These are phyloP conservation scores for Spodoptera litura DNA, from an alignment of 1,140 invertebrate genomes.

Conservation along the genomic window DNA sequence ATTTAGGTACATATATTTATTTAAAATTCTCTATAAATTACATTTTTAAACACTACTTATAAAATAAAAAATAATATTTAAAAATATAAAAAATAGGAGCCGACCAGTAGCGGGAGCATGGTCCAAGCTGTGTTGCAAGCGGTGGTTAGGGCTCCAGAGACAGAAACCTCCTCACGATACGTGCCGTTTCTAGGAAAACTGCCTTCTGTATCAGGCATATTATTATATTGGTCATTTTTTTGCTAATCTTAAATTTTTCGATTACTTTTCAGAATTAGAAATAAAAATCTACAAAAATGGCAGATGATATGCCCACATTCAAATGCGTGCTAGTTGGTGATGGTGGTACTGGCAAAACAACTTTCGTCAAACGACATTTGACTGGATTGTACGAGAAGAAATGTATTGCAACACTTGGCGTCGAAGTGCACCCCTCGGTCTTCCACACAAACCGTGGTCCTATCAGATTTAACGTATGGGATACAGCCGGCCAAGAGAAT, in stretches of 20 bases:
- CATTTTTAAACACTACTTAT: too few species aligned
- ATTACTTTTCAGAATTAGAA: slow-evolving; percentile 63
- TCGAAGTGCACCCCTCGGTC: slow-evolving; percentile 99
- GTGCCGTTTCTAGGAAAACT: too few species aligned
- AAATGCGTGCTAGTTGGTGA: slow-evolving; percentile 99
- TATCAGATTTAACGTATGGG: slow-evolving; percentile 99
- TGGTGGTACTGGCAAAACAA: slow-evolving; percentile 99
- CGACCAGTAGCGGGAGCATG: too few species aligned
- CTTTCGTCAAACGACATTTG: slow-evolving; percentile 99
- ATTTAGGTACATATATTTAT: too few species aligned
- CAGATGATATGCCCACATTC: slow-evolving; percentile 93
- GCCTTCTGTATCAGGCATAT: too few species aligned
- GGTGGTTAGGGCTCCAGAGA: too few species aligned
- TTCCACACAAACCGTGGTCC: slow-evolving; percentile 99
- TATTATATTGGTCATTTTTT: slow-evolving; percentile 43
- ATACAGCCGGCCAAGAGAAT: slow-evolving; percentile 99
- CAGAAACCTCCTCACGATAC: too few species aligned
- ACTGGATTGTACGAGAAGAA: slow-evolving; percentile 99
- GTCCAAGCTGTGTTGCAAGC: too few species aligned
- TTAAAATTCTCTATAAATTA: too few species aligned
- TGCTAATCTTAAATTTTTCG: slow-evolving; percentile 52
- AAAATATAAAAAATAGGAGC: too few species aligned
- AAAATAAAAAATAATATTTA: too few species aligned
- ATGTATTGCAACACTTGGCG: slow-evolving; percentile 99
- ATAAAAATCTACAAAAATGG: slow-evolving; percentile 68